Conservation (phyloP, 2,888 invertebrate species). For the Luperina testacea region DNA sequence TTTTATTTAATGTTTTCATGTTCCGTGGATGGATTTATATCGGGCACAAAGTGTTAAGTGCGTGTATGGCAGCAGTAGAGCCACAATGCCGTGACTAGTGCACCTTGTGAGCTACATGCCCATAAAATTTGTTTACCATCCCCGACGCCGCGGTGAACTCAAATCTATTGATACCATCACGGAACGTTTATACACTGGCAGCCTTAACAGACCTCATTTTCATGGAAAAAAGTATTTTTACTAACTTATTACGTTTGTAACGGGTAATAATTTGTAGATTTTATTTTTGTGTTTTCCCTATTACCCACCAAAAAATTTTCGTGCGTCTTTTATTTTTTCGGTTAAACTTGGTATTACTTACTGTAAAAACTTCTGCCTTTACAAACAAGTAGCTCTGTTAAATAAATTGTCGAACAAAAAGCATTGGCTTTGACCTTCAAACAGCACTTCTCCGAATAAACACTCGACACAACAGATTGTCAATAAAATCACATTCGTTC, state of each 20-base stretch:
- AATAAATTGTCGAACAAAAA: constrained; percentile 17
- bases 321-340: constrained; percentile 17
- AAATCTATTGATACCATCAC: constrained; percentile 75
- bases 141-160: constrained; percentile 71
- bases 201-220: constrained; percentile 50
- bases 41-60: constrained; percentile 78
- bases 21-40: constrained; percentile 27
- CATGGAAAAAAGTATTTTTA: constrained; percentile 51
- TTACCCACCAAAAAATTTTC: neutral
- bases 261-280: constrained; percentile 52
- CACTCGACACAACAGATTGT: constrained; percentile 31
- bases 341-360: constrained; percentile 14
- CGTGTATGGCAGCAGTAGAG: constrained; percentile 81
- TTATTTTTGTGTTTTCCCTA: constrained; percentile 51
- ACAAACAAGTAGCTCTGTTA: constrained; percentile 23
- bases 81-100: constrained; percentile 83
- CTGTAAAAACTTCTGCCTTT: constrained; percentile 27
- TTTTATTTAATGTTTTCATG: neutral
- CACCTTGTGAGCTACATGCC: constrained; percentile 78
- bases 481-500: constrained; percentile 50
- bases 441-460: constrained; percentile 31
- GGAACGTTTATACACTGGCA: constrained; percentile 64
- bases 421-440: constrained; percentile 38
- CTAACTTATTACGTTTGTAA: constrained; percentile 45
- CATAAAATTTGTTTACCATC: constrained; percentile 83